These are phyloP conservation scores for Coptodon rendalli DNA, from an alignment of 2,113 vertebrate genomes.

Conservation along the genomic window DNA sequence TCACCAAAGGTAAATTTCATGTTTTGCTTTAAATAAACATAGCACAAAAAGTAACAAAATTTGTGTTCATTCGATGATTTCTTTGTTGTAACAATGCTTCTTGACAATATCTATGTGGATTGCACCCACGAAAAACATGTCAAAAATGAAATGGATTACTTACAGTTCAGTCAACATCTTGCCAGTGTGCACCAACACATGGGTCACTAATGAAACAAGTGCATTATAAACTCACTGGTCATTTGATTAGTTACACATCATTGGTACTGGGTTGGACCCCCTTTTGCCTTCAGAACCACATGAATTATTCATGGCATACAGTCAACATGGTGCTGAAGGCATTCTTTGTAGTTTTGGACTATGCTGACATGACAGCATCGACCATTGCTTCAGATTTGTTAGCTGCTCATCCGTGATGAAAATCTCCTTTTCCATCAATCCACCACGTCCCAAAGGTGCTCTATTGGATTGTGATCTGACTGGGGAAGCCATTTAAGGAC, in stretches of 20 bases:
- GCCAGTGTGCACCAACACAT: neutral
- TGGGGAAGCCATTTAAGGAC: neutral
- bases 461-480: neutral
- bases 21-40: neutral
- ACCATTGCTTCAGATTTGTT: neutral
- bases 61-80: neutral
- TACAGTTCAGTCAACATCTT: neutral
- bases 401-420: neutral
- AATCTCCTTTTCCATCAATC: neutral
- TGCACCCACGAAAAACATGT: neutral
- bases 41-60: neutral
- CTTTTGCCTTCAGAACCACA: neutral
- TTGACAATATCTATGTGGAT: rapidly evolving
- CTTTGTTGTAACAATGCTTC: neutral
- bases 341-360: neutral
- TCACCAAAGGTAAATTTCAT: neutral
- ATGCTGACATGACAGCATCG: neutral
- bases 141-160: neutral
- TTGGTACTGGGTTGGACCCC: neutral
- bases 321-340: neutral
- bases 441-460: neutral
- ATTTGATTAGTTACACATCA: neutral
- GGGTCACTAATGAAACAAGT: neutral
- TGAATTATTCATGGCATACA: neutral
- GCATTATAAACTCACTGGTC: neutral